phyloP scores from a whole-genome alignment of 2,797 vertebrate species.

The Caiman crocodilus region DNA sequence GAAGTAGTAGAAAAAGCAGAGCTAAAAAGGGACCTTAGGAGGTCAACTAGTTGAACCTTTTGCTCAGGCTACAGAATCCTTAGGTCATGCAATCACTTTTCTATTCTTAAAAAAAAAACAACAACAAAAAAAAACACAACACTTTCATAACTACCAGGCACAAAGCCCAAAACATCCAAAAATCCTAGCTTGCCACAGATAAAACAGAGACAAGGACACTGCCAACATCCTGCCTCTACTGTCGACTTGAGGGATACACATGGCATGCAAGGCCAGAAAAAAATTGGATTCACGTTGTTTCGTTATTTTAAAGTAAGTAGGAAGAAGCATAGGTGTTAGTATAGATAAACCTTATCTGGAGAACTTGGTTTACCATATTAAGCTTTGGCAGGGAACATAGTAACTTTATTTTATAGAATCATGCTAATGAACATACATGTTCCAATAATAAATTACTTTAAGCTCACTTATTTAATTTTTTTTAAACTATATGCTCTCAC shows the following conservation, averaged over 20 bases:
- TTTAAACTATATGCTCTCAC: not conserved
- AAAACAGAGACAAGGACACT: not conserved
- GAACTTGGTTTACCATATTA: not conserved
- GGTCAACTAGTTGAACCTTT: too few relatives aligned
- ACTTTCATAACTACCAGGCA: too few relatives aligned
- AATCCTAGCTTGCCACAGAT: not conserved
- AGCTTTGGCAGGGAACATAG: not conserved
- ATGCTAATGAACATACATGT: not conserved
- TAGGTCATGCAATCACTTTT: too few relatives aligned
- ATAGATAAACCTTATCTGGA: not conserved
- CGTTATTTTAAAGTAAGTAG: not conserved
- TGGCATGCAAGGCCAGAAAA: accelerated
- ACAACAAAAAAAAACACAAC: too few relatives aligned
- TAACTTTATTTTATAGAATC: not conserved
- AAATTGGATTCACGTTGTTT: not conserved
- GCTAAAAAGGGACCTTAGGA: too few relatives aligned
- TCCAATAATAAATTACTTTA: not conserved
- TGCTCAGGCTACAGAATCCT: too few relatives aligned
- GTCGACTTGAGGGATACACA: accelerated
- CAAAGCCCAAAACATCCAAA: too few relatives aligned
- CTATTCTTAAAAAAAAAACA: too few relatives aligned
- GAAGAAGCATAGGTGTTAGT: not conserved
- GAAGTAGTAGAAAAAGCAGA: too few relatives aligned
- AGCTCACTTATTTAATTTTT: not conserved
- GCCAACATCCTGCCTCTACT: not conserved